Percentiles rank a stretch among this genome's conserved stretches.
Evolutionary conservation across 35 echinoderm and acorn worm species (phyloP).

Genomic region (Ptychodera flava): DNA sequence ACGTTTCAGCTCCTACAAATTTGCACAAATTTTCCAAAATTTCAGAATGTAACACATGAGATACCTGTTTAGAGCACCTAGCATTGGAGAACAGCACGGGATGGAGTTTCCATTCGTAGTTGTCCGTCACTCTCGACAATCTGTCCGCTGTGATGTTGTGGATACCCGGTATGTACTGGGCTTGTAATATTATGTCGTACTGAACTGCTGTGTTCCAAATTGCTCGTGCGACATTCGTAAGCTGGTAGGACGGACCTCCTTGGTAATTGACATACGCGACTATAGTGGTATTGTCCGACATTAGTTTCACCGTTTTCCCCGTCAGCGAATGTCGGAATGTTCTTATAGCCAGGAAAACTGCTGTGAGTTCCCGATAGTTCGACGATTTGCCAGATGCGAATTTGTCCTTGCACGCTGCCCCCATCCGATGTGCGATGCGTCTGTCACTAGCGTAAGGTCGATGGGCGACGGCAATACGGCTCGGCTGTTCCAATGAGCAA

Average conservation of each 20-base stretch:
- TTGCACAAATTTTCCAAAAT: no score
- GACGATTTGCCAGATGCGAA: constrained; percentile 19
- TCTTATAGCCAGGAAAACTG: constrained; percentile 34
- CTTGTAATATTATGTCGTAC: background rate
- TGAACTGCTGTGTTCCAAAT: constrained; percentile 25
- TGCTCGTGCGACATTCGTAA: constrained; percentile 22
- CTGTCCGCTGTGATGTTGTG: constrained; percentile 17
- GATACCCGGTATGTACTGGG: constrained; percentile 20
- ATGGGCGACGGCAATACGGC: no score
- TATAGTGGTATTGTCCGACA: constrained; percentile 41
- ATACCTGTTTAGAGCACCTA: no score
- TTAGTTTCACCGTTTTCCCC: constrained; percentile 35
- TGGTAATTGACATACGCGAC: constrained; percentile 45
- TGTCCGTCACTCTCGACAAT: constrained; percentile 21
- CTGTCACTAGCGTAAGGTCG: no score
- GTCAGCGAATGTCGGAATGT: constrained; percentile 12
- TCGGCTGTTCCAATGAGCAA: no score
- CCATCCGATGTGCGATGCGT: no score
- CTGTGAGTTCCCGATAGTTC: constrained; percentile 46
- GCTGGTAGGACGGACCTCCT: constrained; percentile 20
- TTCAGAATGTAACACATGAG: no score
- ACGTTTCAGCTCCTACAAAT: no score
- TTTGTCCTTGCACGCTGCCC: no score
- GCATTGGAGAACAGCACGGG: constrained; percentile 1
- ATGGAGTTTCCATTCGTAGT: constrained; percentile 37